Evolutionary conservation across 2,113 vertebrate species (phyloP).

Genomic region (Oxyura jamaicensis): DNA sequence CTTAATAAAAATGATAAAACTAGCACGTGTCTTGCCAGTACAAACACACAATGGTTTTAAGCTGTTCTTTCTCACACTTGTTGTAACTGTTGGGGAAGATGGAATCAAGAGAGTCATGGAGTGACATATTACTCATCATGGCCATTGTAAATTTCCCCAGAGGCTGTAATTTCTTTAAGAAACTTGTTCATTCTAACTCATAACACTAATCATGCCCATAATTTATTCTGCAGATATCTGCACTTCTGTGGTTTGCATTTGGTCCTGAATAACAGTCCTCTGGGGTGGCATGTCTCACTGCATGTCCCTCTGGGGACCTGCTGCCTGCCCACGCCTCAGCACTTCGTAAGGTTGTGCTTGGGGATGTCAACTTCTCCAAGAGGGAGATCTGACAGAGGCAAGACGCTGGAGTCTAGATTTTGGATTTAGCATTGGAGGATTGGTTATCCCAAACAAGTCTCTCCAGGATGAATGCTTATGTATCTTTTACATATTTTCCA

Average conservation of each 20-base stretch:
- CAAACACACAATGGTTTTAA: neutral
- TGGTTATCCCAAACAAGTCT: neutral
- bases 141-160: slow-evolving; percentile 2
- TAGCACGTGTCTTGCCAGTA: neutral
- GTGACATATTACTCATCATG: neutral
- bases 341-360: neutral
- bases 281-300: neutral
- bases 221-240: neutral
- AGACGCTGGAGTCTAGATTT: neutral
- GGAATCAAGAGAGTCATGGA: neutral
- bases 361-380: neutral
- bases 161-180: slow-evolving; percentile 23
- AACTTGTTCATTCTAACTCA: neutral
- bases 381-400: neutral
- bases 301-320: accelerated
- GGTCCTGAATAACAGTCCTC: neutral
- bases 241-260: neutral
- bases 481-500: neutral
- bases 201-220: neutral
- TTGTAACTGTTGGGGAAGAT: neutral
- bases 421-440: neutral
- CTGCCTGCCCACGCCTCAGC: neutral
- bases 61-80: neutral
- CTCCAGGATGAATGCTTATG: neutral
- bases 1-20: neutral